Conservation (phyloP, 2,113 vertebrate genomes). For the Scatophagus argus region DNA sequence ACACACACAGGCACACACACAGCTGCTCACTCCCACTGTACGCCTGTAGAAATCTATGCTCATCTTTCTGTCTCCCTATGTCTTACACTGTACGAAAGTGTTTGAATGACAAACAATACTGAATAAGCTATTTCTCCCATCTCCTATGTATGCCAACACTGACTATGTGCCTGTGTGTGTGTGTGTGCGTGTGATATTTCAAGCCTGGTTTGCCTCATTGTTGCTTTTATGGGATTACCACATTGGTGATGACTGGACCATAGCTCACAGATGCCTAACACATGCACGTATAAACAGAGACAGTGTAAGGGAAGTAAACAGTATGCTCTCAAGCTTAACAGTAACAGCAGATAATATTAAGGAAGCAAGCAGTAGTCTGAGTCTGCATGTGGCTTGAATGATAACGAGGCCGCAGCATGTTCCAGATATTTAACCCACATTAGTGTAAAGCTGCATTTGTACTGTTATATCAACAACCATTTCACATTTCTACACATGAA, state of each 20-base stretch:
- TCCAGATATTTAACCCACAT: conserved; percentile 65
- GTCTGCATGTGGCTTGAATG: conserved; percentile 64
- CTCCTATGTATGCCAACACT: conserved; percentile 15
- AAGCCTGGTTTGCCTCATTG: conserved; percentile 58
- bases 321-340: conserved; percentile 27
- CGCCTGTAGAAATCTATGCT: conserved; percentile 31
- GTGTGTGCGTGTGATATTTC: conserved; percentile 31
- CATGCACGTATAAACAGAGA: conserved; percentile 8
- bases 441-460: conserved; percentile 19
- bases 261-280: conserved; percentile 36
- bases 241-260: conserved; percentile 38
- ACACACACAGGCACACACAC: conserved; percentile 50
- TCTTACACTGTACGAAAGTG: conserved; percentile 17
- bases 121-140: conserved; percentile 49
- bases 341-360: conserved; percentile 43
- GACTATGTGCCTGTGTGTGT: conserved; percentile 10
- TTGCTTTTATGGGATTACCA: conserved; percentile 64
- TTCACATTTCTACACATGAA: conserved; percentile 3
- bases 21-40: conserved; percentile 59
- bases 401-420: conserved; percentile 61
- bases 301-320: conserved; percentile 22
- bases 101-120: conserved; percentile 25
- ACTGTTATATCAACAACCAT: conserved; percentile 21
- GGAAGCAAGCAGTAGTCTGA: conserved; percentile 49
- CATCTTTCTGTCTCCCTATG: conserved; percentile 4